A percentile compares a stretch with the other conserved stretches of the same genome.
phyloP scores from a whole-genome alignment of 2,888 invertebrate genomes.

The Platypus cylindrus region DNA sequence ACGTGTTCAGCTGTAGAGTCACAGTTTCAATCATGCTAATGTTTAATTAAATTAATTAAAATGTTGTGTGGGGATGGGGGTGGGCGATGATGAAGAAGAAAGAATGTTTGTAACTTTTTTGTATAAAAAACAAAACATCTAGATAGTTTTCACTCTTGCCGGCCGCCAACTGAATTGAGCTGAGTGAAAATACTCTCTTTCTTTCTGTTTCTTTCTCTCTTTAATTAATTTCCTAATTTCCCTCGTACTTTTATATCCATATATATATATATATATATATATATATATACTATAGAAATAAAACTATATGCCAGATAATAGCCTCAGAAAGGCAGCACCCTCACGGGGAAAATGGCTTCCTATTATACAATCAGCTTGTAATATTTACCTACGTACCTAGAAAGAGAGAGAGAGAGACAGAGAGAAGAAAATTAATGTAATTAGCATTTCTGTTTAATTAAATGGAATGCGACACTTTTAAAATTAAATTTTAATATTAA shows the following conservation, averaged over 20 bases:
- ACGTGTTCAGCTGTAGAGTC: no score
- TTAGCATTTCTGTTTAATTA: constrained; percentile 4
- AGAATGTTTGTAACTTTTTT: not conserved
- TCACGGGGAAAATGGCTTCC: no score
- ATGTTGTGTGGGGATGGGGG: no score
- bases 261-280: no score
- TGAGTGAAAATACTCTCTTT: no score
- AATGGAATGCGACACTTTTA: constrained; percentile 4
- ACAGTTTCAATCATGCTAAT: no score
- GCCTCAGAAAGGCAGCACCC: not conserved
- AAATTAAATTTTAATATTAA: constrained; percentile 4
- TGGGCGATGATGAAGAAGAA: not conserved
- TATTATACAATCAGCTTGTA: no score
- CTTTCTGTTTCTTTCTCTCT: no score
- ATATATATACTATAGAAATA: no score
- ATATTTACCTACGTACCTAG: constrained; percentile 1
- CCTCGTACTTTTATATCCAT: constrained; percentile 4
- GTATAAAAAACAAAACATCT: no score
- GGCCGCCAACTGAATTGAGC: constrained; percentile 2
- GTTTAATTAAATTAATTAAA: no score
- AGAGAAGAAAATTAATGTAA: constrained; percentile 2
- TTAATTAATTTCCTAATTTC: constrained; percentile 4
- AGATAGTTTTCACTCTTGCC: not conserved
- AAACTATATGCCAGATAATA: constrained; percentile 2
- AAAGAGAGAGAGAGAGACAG: no score